Conservation (phyloP, 2,888 invertebrate genomes). For the Hypomecis punctinalis region DNA sequence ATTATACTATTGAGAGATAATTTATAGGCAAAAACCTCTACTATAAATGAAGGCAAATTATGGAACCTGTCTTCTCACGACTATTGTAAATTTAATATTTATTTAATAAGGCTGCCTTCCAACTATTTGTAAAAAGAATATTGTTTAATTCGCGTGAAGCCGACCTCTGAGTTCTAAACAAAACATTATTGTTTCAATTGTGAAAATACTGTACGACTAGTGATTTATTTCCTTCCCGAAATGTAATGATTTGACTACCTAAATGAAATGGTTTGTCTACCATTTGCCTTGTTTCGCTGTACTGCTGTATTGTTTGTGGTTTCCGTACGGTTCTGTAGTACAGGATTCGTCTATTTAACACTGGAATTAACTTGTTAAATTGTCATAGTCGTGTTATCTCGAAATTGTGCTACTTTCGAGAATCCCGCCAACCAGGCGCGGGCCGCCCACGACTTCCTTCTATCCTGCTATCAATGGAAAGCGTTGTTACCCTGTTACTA, state of each 20-base stretch:
- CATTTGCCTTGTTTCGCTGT: conserved; percentile 1
- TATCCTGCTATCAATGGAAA: conserved; percentile 42
- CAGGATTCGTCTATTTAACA: conserved; percentile 40
- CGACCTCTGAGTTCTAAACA: neutral
- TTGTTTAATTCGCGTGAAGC: neutral
- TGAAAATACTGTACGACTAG: neutral
- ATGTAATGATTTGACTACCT: neutral
- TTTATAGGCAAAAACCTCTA: conserved; percentile 14
- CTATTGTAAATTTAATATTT: neutral
- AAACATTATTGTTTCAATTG: neutral
- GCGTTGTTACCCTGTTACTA: conserved; percentile 21
- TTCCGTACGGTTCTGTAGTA: conserved; percentile 2
- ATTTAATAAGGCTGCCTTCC: conserved; percentile 5
- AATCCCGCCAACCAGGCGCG: conserved; percentile 32
- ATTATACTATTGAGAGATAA: conserved; percentile 24
- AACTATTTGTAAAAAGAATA: neutral
- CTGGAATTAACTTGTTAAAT: conserved; percentile 37
- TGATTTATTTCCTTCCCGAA: neutral
- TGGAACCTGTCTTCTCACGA: neutral
- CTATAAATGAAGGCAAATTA: neutral
- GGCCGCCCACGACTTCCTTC: conserved; percentile 44
- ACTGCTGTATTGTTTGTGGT: too few species aligned
- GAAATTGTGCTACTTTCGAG: conserved; percentile 41
- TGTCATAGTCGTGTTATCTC: conserved; percentile 38
- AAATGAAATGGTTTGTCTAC: neutral